Evolutionary conservation across 1,140 invertebrate genomes (phyloP).

Genomic region (Maconellicoccus hirsutus): DNA sequence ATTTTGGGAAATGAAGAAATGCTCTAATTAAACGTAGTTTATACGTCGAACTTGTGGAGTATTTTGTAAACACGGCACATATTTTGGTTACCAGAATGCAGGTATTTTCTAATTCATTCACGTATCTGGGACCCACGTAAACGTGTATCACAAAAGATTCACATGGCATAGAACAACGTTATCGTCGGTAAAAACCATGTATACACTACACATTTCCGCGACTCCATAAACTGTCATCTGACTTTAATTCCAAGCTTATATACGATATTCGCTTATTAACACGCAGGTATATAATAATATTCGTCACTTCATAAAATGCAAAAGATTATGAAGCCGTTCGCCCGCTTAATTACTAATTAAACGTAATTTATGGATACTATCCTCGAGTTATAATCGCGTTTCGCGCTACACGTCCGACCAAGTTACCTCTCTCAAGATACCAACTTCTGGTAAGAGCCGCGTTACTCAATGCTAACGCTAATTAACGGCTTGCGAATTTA

Average conservation of each 20-base stretch:
- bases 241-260: background rate
- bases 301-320: background rate
- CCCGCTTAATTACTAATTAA: background rate
- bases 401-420: background rate
- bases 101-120: too few relatives aligned
- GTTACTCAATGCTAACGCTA: background rate
- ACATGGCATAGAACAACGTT: too few relatives aligned
- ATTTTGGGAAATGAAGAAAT: too few relatives aligned
- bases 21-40: too few relatives aligned
- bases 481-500: slow-evolving; percentile 3
- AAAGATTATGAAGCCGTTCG: slow-evolving; percentile 9
- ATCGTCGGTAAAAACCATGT: background rate
- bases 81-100: too few relatives aligned
- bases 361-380: background rate
- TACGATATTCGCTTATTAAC: background rate
- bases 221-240: background rate
- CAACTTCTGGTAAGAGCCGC: too few relatives aligned
- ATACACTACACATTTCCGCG: background rate
- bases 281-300: background rate
- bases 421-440: too few relatives aligned
- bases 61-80: too few relatives aligned
- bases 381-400: background rate
- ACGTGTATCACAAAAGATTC: too few relatives aligned
- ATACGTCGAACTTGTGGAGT: too few relatives aligned
- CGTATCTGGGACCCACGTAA: too few relatives aligned